phyloP scores from a whole-genome alignment of 1,140 invertebrate species.

The Araneus ventricosus region DNA sequence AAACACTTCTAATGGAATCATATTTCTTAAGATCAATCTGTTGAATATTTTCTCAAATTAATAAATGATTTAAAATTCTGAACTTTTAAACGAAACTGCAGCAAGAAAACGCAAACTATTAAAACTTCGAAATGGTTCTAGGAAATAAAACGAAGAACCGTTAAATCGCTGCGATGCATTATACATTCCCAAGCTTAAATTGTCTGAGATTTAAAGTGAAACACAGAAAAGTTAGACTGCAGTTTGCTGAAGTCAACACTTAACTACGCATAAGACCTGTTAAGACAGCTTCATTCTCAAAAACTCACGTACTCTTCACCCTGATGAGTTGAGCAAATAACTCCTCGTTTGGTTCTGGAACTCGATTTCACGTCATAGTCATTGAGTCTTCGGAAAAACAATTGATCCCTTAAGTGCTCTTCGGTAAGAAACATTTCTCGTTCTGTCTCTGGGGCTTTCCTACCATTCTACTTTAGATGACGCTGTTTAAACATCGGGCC shows the following conservation, averaged over 20 bases:
- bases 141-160: no score
- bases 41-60: no score
- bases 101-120: no score
- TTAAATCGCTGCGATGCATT: no score
- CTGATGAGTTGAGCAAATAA: not conserved
- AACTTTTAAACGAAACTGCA: no score
- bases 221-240: not conserved
- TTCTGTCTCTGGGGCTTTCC: not conserved
- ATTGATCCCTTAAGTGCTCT: not conserved
- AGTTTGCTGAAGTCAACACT: not conserved
- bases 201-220: no score
- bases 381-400: not conserved
- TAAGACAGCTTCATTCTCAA: not conserved
- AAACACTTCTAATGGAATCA: no score
- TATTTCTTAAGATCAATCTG: no score
- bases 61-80: no score
- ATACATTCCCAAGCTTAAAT: no score
- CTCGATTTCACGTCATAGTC: not conserved
- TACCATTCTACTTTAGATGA: not conserved
- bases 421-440: not conserved
- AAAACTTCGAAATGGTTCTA: no score
- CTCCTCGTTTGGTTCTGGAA: not conserved
- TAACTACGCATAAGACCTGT: not conserved
- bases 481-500: not conserved
- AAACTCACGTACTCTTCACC: not conserved